phyloP scores from a whole-genome alignment of 2,113 vertebrate species.

The Calidris pygmaea region DNA sequence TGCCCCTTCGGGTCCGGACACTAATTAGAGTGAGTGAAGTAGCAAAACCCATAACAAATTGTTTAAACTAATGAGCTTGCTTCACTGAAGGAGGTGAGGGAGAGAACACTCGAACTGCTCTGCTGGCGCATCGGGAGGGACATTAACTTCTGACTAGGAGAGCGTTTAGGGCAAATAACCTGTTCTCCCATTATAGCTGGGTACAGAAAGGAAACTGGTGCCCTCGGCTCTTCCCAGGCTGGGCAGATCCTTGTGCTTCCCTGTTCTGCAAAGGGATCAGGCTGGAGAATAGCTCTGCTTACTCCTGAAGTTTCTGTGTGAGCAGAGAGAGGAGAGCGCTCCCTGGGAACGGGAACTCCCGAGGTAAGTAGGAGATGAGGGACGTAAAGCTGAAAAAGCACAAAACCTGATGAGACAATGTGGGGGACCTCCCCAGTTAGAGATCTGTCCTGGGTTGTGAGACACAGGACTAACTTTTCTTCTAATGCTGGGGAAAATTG shows the following conservation, averaged over 20 bases:
- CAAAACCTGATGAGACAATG: background rate
- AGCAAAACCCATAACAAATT: background rate
- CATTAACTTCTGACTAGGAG: background rate
- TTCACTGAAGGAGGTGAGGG: background rate
- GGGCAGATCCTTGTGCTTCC: background rate
- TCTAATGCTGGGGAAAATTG: too few relatives aligned
- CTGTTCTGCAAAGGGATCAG: background rate
- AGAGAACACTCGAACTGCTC: background rate
- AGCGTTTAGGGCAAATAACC: background rate
- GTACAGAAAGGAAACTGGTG: rapidly evolving
- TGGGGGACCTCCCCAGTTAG: background rate
- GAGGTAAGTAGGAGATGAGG: background rate
- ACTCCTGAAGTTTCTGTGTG: background rate
- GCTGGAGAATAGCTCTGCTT: background rate
- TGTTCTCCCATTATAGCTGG: rapidly evolving
- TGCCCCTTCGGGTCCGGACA: background rate
- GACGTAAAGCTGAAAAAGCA: background rate
- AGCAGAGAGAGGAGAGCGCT: background rate
- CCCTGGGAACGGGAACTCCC: background rate
- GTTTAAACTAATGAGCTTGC: background rate
- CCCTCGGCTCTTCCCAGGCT: background rate
- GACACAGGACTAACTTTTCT: too few relatives aligned
- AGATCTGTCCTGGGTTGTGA: too few relatives aligned
- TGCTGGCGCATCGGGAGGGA: background rate
- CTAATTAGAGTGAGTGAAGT: background rate